phyloP scores from a whole-genome alignment of 2,888 invertebrate species.

The Atherix ibis region DNA sequence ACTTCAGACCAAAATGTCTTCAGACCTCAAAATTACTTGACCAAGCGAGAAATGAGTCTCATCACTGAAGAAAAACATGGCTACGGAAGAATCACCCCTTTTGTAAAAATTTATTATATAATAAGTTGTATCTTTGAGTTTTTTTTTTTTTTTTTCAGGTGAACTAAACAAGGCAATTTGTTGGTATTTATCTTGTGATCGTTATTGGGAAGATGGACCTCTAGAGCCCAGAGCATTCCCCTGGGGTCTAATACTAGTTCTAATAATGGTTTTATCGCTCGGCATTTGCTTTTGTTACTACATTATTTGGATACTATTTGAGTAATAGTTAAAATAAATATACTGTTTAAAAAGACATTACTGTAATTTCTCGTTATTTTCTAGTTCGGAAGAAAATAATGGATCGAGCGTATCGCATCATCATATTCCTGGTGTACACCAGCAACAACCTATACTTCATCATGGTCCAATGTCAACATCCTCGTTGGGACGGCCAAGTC shows the following conservation, averaged over 20 bases:
- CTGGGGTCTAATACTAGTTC: conserved; percentile 60
- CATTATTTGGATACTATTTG: conserved; percentile 82
- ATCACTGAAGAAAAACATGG: too few relatives aligned
- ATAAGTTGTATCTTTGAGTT: too few relatives aligned
- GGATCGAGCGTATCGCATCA: conserved; percentile 3
- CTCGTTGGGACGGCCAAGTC: too few relatives aligned
- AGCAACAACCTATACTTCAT: not conserved
- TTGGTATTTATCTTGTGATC: conserved; percentile 83
- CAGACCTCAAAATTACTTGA: too few relatives aligned
- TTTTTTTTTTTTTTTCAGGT: conserved; percentile 36
- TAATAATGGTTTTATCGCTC: conserved; percentile 63
- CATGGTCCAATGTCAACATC: too few relatives aligned
- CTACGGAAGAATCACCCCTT: too few relatives aligned
- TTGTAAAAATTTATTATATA: too few relatives aligned
- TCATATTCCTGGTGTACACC: conserved; percentile 1
- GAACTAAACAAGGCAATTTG: conserved; percentile 80
- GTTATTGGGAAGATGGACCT: conserved; percentile 78
- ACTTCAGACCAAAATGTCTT: too few relatives aligned
- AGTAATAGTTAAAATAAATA: conserved; percentile 48
- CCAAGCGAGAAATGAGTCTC: too few relatives aligned
- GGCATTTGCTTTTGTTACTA: conserved; percentile 83
- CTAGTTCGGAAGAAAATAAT: conserved; percentile 9
- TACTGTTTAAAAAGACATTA: not conserved
- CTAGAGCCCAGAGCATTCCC: conserved; percentile 61
- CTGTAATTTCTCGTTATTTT: conserved; percentile 4